Evolutionary conservation across 2,797 vertebrate genomes (phyloP).

Genomic region (Danio albolineatus): DNA sequence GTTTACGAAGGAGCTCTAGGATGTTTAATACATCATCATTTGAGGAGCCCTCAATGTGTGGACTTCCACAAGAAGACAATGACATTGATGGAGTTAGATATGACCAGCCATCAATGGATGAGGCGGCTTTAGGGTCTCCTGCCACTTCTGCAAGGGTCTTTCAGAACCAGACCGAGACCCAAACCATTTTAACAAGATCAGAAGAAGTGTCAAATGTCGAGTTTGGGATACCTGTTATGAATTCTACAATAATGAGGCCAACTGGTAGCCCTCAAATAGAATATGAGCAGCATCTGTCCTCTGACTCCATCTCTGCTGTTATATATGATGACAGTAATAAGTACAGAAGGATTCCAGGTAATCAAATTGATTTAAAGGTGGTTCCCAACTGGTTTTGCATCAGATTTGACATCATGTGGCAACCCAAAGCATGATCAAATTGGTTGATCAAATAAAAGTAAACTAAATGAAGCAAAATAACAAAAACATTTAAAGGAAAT

Average conservation of each 20-base stretch:
- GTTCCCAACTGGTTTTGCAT: conserved; percentile 17
- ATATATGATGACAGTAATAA: conserved; percentile 23
- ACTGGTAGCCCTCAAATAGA: conserved; percentile 48
- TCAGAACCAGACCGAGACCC: conserved; percentile 55
- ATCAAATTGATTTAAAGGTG: neutral
- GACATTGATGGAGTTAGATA: conserved; percentile 35
- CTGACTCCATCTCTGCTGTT: conserved; percentile 30
- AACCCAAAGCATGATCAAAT: neutral
- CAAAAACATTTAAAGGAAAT: neutral
- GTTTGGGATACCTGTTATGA: conserved; percentile 45
- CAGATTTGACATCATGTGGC: neutral
- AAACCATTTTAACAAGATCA: conserved; percentile 47
- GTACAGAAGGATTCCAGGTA: conserved; percentile 46
- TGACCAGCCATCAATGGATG: conserved; percentile 51
- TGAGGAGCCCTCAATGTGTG: conserved; percentile 57
- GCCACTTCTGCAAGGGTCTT: conserved; percentile 3
- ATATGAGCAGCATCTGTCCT: conserved; percentile 39
- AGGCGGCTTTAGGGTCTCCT: conserved; percentile 43
- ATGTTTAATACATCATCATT: conserved; percentile 41
- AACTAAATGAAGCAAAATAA: neutral
- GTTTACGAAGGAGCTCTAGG: conserved; percentile 37
- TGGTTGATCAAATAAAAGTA: neutral
- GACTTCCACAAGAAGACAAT: conserved; percentile 35
- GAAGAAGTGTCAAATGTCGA: conserved; percentile 23
- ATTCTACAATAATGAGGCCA: conserved; percentile 37